Conservation (phyloP, 2,888 invertebrate species). For the Drosophila neotestacea region DNA sequence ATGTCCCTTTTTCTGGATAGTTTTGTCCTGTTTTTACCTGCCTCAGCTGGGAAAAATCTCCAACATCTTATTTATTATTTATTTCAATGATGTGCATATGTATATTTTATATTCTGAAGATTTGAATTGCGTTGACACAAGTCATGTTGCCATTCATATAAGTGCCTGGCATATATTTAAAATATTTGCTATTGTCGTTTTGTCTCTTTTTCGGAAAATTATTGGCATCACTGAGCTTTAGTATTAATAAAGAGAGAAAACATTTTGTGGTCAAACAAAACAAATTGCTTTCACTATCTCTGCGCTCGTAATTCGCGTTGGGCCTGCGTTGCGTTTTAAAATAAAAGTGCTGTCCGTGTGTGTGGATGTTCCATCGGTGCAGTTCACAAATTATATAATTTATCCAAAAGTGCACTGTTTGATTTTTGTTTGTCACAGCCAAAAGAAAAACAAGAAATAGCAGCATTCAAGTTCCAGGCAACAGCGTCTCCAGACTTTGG, state of each 20-base stretch:
- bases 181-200: no score
- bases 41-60: no score
- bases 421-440: conserved; percentile 42
- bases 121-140: no score
- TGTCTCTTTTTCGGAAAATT: no score
- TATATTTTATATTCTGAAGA: no score
- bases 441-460: not conserved
- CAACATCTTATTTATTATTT: no score
- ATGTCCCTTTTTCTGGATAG: no score
- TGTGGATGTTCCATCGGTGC: conserved; percentile 41
- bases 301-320: conserved; percentile 49
- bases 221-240: not conserved
- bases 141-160: no score
- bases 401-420: conserved; percentile 55
- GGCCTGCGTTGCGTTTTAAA: conserved; percentile 58
- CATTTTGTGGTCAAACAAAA: conserved; percentile 67
- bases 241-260: conserved; percentile 4
- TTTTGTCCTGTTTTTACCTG: no score
- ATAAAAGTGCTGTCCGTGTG: conserved; percentile 43
- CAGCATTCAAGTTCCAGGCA: conserved; percentile 22
- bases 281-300: conserved; percentile 66
- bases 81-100: no score
- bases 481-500: conserved; percentile 28
- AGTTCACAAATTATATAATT: conserved; percentile 57
- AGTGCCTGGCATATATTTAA: no score